A percentile compares a stretch with the other conserved stretches of the same genome.
Evolutionary conservation across 2,113 vertebrate genomes (phyloP).

Genomic region (Albula goreensis): DNA sequence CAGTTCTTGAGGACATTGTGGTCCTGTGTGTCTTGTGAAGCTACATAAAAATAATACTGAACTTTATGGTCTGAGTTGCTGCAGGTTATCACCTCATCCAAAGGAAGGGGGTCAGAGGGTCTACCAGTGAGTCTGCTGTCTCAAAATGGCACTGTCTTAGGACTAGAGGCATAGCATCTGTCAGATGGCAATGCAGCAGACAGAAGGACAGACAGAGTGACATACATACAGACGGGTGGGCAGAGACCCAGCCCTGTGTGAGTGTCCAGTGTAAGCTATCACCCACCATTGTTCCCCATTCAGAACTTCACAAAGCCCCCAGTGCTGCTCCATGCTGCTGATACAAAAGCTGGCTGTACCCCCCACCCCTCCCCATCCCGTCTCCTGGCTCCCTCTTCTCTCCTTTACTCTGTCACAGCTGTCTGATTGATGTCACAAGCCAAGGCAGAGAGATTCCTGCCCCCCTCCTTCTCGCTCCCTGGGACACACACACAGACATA

Average conservation of each 20-base stretch:
- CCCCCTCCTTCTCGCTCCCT: constrained; percentile 16
- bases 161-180: not conserved
- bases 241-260: not conserved
- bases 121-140: not conserved
- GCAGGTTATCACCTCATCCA: not conserved
- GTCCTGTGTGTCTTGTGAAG: no score
- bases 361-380: not conserved
- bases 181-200: not conserved
- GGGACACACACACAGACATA: constrained; percentile 9
- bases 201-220: constrained; percentile 7
- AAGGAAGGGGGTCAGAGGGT: not conserved
- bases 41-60: no score
- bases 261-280: constrained; percentile 28
- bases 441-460: constrained; percentile 28
- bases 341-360: constrained; percentile 19
- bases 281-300: constrained; percentile 29
- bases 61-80: not conserved
- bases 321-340: constrained; percentile 20
- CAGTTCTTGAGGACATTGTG: no score
- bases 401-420: constrained; percentile 28
- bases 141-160: no score
- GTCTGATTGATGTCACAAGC: constrained; percentile 32
- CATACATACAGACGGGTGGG: constrained; percentile 20
- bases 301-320: constrained; percentile 28
- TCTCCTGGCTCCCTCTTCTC: constrained; percentile 10